Evolutionary conservation across 2,888 invertebrate genomes (phyloP).

Genomic region (Agrotis exclamationis): DNA sequence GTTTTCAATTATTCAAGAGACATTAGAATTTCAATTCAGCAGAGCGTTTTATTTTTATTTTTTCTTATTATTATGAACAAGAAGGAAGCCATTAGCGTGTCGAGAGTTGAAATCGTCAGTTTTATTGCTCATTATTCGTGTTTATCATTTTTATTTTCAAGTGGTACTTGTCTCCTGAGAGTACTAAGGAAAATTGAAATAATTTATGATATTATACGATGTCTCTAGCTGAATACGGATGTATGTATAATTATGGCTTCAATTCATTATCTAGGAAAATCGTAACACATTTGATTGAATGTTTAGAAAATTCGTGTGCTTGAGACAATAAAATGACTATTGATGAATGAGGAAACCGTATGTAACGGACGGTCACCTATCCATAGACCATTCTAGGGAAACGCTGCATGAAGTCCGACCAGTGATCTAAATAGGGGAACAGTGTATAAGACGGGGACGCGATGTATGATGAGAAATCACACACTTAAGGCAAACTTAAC

Average conservation of each 20-base stretch:
- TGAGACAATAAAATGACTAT: no score
- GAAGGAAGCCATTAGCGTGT: conserved; percentile 69
- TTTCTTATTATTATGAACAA: conserved; percentile 64
- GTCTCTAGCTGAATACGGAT: background rate
- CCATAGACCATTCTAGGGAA: no score
- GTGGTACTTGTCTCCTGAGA: conserved; percentile 45
- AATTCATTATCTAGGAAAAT: background rate
- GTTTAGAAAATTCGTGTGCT: no score
- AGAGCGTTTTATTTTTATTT: conserved; percentile 67
- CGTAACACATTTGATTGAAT: no score
- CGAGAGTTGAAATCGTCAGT: conserved; percentile 66
- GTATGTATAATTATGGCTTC: conserved; percentile 3
- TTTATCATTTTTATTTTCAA: conserved; percentile 61
- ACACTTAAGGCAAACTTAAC: no score
- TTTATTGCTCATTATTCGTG: conserved; percentile 70
- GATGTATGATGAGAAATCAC: no score
- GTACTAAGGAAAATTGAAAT: conserved; percentile 31
- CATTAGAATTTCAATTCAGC: conserved; percentile 77
- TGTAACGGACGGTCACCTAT: no score
- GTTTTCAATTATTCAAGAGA: conserved; percentile 76
- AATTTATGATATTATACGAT: conserved; percentile 38
- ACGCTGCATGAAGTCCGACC: no score
- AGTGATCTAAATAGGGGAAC: no score
- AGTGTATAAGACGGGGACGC: no score
- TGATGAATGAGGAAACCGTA: no score